Evolutionary conservation across 2,113 vertebrate genomes (phyloP).

Genomic region (Fregetta grallaria): DNA sequence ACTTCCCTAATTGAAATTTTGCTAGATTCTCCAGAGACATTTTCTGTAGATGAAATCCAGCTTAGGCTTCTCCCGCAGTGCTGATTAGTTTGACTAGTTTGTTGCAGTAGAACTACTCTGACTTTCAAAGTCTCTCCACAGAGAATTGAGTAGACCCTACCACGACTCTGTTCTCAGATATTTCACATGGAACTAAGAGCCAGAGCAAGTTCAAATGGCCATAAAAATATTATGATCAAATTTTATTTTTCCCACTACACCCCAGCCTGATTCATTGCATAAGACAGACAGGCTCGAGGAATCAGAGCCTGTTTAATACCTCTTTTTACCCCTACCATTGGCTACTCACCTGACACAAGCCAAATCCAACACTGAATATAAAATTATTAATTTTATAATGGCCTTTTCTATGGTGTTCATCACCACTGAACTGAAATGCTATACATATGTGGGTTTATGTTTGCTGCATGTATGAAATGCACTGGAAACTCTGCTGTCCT

Average conservation of each 20-base stretch:
- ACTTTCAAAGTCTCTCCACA: neutral
- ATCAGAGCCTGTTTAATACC: neutral
- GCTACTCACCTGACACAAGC: neutral
- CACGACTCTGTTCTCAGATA: neutral
- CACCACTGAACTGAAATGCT: neutral
- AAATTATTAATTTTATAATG: neutral
- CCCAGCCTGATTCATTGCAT: neutral
- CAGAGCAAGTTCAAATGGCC: neutral
- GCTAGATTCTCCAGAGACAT: neutral
- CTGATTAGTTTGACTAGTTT: conserved; percentile 8
- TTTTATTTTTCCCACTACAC: neutral
- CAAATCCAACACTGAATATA: neutral
- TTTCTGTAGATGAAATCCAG: conserved; percentile 4
- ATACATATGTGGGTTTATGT: neutral
- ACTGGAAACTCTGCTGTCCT: neutral
- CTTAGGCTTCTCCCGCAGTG: neutral
- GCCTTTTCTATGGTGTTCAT: neutral
- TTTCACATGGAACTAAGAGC: neutral
- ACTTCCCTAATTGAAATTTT: neutral
- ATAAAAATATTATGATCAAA: conserved; percentile 3
- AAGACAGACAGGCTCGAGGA: neutral
- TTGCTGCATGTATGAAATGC: neutral
- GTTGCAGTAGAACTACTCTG: neutral
- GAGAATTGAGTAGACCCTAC: neutral
- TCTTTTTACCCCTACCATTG: neutral